Conservation (phyloP, 2,797 vertebrate species). For the Myioborus miniatus region DNA sequence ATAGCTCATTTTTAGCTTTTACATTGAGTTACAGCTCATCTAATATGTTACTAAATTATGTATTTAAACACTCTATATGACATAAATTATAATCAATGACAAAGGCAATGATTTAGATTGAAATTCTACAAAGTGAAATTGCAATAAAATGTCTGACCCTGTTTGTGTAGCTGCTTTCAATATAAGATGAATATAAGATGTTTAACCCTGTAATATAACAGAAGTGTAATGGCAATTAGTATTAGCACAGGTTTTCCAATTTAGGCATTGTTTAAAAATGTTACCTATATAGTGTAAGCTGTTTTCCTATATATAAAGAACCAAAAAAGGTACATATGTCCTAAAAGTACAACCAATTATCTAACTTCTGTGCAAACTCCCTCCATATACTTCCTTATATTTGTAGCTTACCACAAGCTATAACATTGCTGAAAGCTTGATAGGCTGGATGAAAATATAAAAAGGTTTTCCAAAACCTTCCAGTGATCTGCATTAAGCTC, state of each 20-base stretch:
- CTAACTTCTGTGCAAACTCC: neutral
- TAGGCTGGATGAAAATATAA: neutral
- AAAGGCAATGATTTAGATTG: constrained; percentile 65
- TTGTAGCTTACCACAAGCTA: neutral
- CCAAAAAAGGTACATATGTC: neutral
- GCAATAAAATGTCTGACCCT: constrained; percentile 61
- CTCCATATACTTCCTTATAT: neutral
- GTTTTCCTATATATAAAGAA: neutral
- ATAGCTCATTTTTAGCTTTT: constrained; percentile 61
- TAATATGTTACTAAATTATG: constrained; percentile 63
- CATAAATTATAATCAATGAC: constrained; percentile 73
- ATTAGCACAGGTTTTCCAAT: neutral
- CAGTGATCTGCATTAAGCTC: neutral
- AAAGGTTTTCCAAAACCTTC: neutral
- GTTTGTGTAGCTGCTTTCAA: constrained; percentile 58
- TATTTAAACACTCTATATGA: constrained; percentile 69
- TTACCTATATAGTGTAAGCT: neutral
- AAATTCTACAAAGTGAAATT: constrained; percentile 67
- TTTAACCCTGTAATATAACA: constrained; percentile 45
- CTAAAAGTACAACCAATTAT: neutral
- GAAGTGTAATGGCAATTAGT: neutral
- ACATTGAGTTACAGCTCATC: constrained; percentile 67
- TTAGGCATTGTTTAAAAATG: neutral
- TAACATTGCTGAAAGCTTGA: neutral
- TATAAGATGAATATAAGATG: constrained; percentile 36